Conservation (phyloP, 2,113 vertebrate species). For the Neotragus moschatus region DNA sequence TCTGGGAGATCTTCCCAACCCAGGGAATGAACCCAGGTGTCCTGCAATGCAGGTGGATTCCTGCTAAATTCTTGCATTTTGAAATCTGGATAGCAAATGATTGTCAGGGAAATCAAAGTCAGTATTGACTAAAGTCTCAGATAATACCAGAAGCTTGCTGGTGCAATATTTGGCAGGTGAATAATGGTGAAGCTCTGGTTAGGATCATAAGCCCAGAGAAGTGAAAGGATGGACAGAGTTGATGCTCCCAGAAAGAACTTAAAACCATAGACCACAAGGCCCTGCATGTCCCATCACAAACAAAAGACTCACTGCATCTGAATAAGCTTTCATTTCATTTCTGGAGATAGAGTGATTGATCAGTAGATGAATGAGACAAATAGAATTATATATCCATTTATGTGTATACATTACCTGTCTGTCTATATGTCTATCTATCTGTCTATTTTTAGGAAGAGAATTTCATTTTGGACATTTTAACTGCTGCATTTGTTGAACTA, state of each 20-base stretch:
- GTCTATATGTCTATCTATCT: neutral
- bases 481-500: neutral
- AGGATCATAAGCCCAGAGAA: neutral
- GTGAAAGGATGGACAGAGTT: neutral
- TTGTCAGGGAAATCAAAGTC: neutral
- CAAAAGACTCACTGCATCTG: neutral
- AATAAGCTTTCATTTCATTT: neutral
- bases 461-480: neutral
- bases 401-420: neutral
- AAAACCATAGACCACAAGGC: neutral
- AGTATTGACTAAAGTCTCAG: neutral
- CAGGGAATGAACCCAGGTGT: neutral
- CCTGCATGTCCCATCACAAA: neutral
- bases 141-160: neutral
- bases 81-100: neutral
- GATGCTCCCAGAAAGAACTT: neutral
- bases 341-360: neutral
- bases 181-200: neutral
- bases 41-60: neutral
- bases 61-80: neutral
- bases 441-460: neutral
- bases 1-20: neutral
- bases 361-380: neutral
- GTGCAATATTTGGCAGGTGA: neutral
- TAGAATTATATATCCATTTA: neutral